These are phyloP conservation scores for Agapornis roseicollis DNA, from an alignment of 2,113 vertebrate species.

Conservation along the genomic window DNA sequence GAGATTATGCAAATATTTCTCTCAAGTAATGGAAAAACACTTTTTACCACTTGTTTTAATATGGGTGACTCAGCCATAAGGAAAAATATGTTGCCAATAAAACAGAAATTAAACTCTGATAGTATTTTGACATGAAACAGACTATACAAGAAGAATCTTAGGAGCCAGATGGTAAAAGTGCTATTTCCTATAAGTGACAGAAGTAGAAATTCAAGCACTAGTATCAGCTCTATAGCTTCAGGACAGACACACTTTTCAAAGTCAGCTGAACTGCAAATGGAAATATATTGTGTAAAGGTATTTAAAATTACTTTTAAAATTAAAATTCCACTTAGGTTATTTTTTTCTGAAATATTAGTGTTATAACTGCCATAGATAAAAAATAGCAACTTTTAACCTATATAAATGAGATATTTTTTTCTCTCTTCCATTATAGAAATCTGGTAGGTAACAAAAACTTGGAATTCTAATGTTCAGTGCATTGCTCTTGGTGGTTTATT, in stretches of 20 bases:
- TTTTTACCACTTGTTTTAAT: constrained; percentile 30
- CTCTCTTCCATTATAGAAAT: not conserved
- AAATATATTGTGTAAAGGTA: not conserved
- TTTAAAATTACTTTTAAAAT: not conserved
- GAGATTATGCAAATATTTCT: constrained; percentile 18
- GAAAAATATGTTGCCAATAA: constrained; percentile 25
- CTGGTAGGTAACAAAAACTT: not conserved
- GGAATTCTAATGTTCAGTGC: not conserved
- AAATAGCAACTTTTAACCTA: not conserved
- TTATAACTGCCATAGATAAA: not conserved
- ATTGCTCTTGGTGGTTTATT: not conserved
- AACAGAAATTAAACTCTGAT: constrained; percentile 44
- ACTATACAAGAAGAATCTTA: constrained; percentile 34
- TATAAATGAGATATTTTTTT: not conserved
- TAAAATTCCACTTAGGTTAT: not conserved
- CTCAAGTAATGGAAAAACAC: not conserved
- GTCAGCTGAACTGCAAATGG: not conserved
- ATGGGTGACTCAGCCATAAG: not conserved
- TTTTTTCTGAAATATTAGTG: constrained; percentile 1
- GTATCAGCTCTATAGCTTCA: not conserved
- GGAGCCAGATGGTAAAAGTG: constrained; percentile 39
- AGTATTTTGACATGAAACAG: constrained; percentile 11
- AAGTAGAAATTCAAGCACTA: constrained; percentile 14
- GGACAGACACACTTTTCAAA: not conserved
- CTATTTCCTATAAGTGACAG: constrained; percentile 7